Percentiles rank a stretch among this genome's conserved stretches.
Evolutionary conservation across 2,113 vertebrate genomes (phyloP).

Genomic region (Hypomesus transpacificus): DNA sequence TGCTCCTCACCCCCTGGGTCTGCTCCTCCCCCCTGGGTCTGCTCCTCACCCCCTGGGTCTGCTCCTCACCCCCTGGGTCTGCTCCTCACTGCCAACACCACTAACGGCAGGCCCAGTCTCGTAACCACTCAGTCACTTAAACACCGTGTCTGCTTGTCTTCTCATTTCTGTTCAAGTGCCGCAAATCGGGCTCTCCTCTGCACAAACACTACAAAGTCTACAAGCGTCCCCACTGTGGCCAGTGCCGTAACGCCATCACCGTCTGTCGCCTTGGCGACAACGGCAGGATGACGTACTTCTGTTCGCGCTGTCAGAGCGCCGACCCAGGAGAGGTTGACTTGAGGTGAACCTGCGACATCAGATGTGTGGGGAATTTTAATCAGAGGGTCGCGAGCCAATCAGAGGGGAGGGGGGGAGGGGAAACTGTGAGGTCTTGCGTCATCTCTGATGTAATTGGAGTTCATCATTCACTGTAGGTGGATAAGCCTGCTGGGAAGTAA

Average conservation of each 20-base stretch:
- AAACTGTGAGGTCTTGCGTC: not conserved
- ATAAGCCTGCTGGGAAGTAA: conserved; percentile 63
- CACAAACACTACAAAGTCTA: conserved; percentile 87
- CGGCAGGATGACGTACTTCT: conserved; percentile 92
- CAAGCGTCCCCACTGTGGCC: conserved; percentile 76
- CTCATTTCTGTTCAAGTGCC: conserved; percentile 72
- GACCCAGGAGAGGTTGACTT: conserved; percentile 70
- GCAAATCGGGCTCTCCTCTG: conserved; percentile 75
- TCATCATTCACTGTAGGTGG: conserved; percentile 60
- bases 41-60: no score
- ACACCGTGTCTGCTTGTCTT: conserved; percentile 6
- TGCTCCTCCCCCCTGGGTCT: no score
- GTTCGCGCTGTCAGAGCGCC: conserved; percentile 78
- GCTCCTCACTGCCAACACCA: no score
- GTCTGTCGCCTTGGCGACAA: conserved; percentile 87
- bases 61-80: no score
- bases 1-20: conserved; percentile 19
- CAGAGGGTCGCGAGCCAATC: not conserved
- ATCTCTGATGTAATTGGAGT: not conserved
- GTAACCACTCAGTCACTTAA: not conserved
- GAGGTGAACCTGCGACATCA: conserved; percentile 65
- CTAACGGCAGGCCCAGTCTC: no score
- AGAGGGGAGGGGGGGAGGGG: not conserved
- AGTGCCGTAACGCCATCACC: conserved; percentile 75
- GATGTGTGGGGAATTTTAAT: not conserved